Conservation (phyloP, 2,888 invertebrate genomes). For the Coenonympha arcania region DNA sequence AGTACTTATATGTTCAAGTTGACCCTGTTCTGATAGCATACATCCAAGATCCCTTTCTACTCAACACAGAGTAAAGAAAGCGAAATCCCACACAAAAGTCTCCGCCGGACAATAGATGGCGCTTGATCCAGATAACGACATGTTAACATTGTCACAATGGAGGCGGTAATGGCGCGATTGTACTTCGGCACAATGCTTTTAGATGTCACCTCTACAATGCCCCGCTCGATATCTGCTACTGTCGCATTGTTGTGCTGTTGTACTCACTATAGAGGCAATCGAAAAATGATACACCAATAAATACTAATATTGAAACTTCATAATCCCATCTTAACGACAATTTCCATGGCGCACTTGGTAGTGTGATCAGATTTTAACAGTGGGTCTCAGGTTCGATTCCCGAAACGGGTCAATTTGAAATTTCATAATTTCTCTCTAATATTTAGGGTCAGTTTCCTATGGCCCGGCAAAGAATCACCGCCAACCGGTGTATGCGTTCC, state of each 20-base stretch:
- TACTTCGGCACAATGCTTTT: slow-evolving; percentile 70
- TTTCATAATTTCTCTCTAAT: no score
- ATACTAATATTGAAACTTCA: slow-evolving; percentile 13
- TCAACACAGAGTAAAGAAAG: slow-evolving; percentile 12
- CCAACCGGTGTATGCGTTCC: no score
- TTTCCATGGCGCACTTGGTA: no score
- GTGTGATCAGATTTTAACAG: no score
- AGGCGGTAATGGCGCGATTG: slow-evolving; percentile 70
- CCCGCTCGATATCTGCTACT: slow-evolving; percentile 60
- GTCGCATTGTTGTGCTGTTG: slow-evolving; percentile 41
- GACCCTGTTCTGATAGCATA: neutral
- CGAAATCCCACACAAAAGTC: slow-evolving; percentile 56
- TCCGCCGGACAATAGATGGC: slow-evolving; percentile 69
- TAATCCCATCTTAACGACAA: no score
- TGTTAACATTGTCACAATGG: slow-evolving; percentile 73
- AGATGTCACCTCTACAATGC: slow-evolving; percentile 69
- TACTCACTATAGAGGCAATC: slow-evolving; percentile 54
- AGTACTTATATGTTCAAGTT: no score
- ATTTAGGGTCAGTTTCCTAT: no score
- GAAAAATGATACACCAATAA: slow-evolving; percentile 42
- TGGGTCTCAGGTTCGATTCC: no score
- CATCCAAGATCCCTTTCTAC: neutral
- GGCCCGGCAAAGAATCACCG: no score
- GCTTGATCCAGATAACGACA: slow-evolving; percentile 73
- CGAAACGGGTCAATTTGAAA: no score